Evolutionary conservation across 2,113 vertebrate genomes (phyloP).

Genomic region (Sclerurus mexicanus): DNA sequence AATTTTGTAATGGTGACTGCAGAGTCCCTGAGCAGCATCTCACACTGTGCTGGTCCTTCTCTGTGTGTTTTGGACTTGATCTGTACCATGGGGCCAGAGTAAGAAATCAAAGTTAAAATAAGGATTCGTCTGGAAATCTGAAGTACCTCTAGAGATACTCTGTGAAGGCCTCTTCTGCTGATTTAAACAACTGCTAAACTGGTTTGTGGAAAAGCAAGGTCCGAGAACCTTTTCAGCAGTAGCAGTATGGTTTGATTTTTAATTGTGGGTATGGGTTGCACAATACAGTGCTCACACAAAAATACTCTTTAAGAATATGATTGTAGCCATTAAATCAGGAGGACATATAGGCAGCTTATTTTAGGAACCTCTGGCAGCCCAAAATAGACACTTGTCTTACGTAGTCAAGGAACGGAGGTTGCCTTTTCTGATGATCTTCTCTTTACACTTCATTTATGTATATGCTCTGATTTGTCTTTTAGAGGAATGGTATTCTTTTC

Average conservation of each 20-base stretch:
- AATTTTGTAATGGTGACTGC: background rate
- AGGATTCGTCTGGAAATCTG: background rate
- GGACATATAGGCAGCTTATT: background rate
- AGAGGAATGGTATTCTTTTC: background rate
- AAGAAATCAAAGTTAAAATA: background rate
- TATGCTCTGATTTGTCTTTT: background rate
- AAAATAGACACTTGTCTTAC: background rate
- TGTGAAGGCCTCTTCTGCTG: background rate
- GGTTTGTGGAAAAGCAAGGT: background rate
- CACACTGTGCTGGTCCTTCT: accelerated
- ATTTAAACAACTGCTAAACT: background rate
- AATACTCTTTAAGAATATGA: background rate
- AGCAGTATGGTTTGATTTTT: background rate
- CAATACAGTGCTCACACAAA: background rate
- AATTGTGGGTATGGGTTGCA: background rate
- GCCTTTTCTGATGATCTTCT: background rate
- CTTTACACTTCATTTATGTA: background rate
- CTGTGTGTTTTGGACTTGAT: background rate
- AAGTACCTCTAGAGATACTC: background rate
- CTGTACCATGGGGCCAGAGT: background rate
- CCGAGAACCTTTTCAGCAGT: background rate
- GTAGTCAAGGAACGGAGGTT: background rate
- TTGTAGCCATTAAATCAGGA: background rate
- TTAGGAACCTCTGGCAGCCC: background rate
- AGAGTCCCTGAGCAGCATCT: background rate